phyloP scores from a whole-genome alignment of 1,140 invertebrate genomes.

The Drosophila prosaltans region DNA sequence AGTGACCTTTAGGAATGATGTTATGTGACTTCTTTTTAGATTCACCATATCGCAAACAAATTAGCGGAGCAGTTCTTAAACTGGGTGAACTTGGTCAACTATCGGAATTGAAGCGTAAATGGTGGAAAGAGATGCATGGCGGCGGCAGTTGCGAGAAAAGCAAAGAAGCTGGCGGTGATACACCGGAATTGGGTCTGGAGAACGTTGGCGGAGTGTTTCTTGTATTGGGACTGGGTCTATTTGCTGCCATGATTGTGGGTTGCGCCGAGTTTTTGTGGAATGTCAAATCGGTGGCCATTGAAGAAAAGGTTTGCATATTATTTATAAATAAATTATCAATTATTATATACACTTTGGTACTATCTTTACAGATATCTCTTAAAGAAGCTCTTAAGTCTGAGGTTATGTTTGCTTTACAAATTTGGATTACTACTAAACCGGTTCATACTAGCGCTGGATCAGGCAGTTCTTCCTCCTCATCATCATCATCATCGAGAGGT shows the following conservation, averaged over 20 bases:
- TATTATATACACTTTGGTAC: not conserved
- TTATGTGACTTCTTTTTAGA: slow-evolving; percentile 82
- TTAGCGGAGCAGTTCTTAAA: slow-evolving; percentile 89
- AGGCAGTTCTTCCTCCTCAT: slow-evolving; percentile 42
- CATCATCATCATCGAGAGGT: slow-evolving; percentile 34
- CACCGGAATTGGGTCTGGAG: slow-evolving; percentile 84
- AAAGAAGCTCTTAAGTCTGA: slow-evolving; percentile 85
- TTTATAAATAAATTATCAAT: slow-evolving; percentile 54
- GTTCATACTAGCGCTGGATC: slow-evolving; percentile 66
- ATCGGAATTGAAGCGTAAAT: slow-evolving; percentile 89
- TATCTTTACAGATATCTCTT: slow-evolving; percentile 83
- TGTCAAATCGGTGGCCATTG: slow-evolving; percentile 85
- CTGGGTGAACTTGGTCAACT: slow-evolving; percentile 91
- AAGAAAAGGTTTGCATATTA: slow-evolving; percentile 83
- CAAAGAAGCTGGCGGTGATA: slow-evolving; percentile 68
- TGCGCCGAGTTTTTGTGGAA: slow-evolving; percentile 87
- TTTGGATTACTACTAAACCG: slow-evolving; percentile 83
- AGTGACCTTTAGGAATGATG: too few species aligned
- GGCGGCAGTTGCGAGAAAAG: slow-evolving; percentile 67
- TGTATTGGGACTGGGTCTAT: slow-evolving; percentile 86
- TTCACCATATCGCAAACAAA: slow-evolving; percentile 88
- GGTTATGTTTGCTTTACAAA: slow-evolving; percentile 85
- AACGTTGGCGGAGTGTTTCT: slow-evolving; percentile 91
- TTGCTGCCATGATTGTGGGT: slow-evolving; percentile 84
- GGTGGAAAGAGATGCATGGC: slow-evolving; percentile 89